Conservation (phyloP, 2,888 invertebrate genomes). For the Eutolmus rufibarbis region DNA sequence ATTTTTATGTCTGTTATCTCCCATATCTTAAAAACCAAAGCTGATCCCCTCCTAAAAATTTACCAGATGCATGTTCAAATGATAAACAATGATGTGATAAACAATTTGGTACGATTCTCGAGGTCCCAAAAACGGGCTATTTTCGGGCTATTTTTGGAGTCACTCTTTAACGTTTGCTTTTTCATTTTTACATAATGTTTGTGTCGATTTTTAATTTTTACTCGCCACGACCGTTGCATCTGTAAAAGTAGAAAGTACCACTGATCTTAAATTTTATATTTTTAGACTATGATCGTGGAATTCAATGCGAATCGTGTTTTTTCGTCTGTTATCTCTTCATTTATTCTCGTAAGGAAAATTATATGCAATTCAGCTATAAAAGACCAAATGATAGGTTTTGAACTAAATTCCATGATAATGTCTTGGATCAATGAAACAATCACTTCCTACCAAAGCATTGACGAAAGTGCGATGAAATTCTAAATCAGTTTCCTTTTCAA, state of each 20-base stretch:
- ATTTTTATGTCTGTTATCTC: no score
- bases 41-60: no score
- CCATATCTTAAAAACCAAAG: no score
- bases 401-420: no score
- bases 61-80: no score
- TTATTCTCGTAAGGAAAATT: not conserved
- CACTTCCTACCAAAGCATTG: not conserved
- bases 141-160: no score
- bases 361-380: not conserved
- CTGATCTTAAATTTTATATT: not conserved
- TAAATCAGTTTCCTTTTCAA: not conserved
- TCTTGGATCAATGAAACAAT: not conserved
- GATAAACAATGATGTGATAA: no score
- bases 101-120: no score
- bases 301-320: not conserved
- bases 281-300: not conserved
- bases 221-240: not conserved
- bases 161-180: not conserved
- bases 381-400: not conserved
- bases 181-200: not conserved
- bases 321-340: not conserved
- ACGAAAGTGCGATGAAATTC: not conserved
- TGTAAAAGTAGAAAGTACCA: not conserved
- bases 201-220: not conserved
- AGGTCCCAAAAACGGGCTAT: no score